These are phyloP conservation scores for Marcusenius ussheri DNA, from an alignment of 2,113 vertebrate genomes.

Conservation along the genomic window DNA sequence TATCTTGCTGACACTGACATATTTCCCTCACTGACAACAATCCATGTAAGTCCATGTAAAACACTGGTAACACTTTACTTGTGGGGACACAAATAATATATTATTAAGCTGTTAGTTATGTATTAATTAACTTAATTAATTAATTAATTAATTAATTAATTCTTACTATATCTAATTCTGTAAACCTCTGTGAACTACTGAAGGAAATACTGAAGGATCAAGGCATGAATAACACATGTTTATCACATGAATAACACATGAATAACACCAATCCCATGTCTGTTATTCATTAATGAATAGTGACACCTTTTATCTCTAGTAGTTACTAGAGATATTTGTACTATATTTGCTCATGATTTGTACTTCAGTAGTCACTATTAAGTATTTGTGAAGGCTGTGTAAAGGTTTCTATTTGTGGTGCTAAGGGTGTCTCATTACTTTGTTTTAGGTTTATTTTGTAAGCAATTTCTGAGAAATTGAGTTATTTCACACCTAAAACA, in stretches of 20 bases:
- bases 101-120: too few species aligned
- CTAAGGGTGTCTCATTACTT: neutral
- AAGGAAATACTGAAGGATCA: neutral
- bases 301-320: neutral
- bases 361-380: neutral
- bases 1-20: neutral
- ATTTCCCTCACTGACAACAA: neutral
- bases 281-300: neutral
- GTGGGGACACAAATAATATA: too few species aligned
- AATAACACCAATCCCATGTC: neutral
- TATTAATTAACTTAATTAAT: too few species aligned
- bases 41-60: neutral
- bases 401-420: neutral
- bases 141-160: neutral
- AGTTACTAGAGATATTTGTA: neutral
- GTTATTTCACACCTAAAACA: neutral
- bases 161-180: neutral
- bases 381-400: neutral
- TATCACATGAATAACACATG: neutral
- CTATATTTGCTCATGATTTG: neutral
- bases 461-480: neutral
- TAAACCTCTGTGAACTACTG: neutral
- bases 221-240: neutral
- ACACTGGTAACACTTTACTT: neutral
- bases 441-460: neutral